A percentile compares a stretch with the other conserved stretches of the same genome.
These are phyloP conservation scores for Tribolium castaneum DNA, from an alignment of 1,140 invertebrate species.

Conservation along the genomic window DNA sequence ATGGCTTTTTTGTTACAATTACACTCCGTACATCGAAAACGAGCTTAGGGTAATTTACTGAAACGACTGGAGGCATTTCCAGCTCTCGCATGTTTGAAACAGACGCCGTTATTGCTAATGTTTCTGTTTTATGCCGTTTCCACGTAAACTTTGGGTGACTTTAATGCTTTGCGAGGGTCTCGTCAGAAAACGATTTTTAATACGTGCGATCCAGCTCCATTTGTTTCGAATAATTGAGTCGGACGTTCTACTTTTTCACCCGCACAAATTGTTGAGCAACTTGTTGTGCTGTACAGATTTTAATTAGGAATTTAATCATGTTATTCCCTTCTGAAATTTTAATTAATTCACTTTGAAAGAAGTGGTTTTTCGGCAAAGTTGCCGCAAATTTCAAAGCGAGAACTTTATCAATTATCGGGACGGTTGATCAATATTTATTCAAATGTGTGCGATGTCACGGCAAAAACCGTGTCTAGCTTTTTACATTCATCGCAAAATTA, in stretches of 20 bases:
- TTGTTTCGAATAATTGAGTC: conserved; percentile 18
- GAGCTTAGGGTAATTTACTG: conserved; percentile 37
- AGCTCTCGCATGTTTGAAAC: conserved; percentile 22
- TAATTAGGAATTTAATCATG: conserved; percentile 44
- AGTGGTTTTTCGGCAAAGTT: conserved; percentile 27
- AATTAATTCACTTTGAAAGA: conserved; percentile 39
- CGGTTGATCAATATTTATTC: conserved; percentile 20
- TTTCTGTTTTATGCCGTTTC: conserved; percentile 26
- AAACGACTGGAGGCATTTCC: conserved; percentile 19
- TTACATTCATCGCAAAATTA: too few species aligned
- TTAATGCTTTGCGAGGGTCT: not conserved
- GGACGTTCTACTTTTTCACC: not conserved
- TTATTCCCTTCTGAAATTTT: conserved; percentile 37
- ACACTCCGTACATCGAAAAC: conserved; percentile 23
- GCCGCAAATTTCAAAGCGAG: conserved; percentile 15
- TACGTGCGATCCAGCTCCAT: not conserved
- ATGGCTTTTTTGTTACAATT: conserved; percentile 31
- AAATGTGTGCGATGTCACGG: not conserved
- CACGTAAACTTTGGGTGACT: conserved; percentile 22
- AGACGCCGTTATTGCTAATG: conserved; percentile 30
- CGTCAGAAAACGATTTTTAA: conserved; percentile 6
- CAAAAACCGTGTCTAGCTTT: too few species aligned
- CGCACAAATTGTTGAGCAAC: conserved; percentile 16
- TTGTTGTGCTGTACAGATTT: conserved; percentile 27
- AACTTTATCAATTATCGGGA: conserved; percentile 35